Percentiles rank a stretch among this genome's conserved stretches.
phyloP scores from a whole-genome alignment of 2,113 vertebrate species.

The Neoarius graeffei region DNA sequence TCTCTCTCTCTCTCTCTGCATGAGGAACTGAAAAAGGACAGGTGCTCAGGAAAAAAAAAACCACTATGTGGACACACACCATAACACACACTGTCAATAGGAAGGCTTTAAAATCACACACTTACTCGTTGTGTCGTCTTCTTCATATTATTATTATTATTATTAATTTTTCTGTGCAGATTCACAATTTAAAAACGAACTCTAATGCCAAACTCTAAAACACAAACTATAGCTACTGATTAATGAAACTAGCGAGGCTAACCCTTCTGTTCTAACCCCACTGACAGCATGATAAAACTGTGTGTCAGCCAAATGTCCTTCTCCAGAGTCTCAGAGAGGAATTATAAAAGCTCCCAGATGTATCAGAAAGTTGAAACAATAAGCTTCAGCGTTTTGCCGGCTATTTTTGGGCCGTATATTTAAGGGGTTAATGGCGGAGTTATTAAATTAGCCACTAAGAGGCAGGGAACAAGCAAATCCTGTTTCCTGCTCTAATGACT shows the following conservation, averaged over 20 bases:
- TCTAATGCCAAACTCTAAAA: background rate
- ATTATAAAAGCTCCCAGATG: conserved; percentile 74
- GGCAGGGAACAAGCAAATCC: conserved; percentile 72
- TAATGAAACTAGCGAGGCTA: background rate
- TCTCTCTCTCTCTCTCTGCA: too few relatives aligned
- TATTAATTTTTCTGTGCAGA: background rate
- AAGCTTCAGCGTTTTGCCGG: conserved; percentile 68
- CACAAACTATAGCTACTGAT: background rate
- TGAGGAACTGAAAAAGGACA: too few relatives aligned
- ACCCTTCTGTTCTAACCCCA: background rate
- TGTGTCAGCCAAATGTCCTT: conserved; percentile 18
- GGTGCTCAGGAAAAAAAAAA: too few relatives aligned
- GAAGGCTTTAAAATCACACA: background rate
- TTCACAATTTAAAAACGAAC: background rate
- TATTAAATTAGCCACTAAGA: conserved; percentile 86
- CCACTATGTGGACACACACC: too few relatives aligned
- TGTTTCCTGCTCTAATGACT: conserved; percentile 93
- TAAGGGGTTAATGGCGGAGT: conserved; percentile 87
- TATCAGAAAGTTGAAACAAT: conserved; percentile 65
- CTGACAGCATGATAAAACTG: conserved; percentile 40
- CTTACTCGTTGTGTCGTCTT: background rate
- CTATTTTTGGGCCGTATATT: conserved; percentile 87
- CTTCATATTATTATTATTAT: background rate
- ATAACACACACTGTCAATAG: background rate
- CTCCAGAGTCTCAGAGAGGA: conserved; percentile 7